Percentiles rank a stretch among this genome's conserved stretches.
phyloP scores from a whole-genome alignment of 2,797 vertebrate species.

The Characodon lateralis region DNA sequence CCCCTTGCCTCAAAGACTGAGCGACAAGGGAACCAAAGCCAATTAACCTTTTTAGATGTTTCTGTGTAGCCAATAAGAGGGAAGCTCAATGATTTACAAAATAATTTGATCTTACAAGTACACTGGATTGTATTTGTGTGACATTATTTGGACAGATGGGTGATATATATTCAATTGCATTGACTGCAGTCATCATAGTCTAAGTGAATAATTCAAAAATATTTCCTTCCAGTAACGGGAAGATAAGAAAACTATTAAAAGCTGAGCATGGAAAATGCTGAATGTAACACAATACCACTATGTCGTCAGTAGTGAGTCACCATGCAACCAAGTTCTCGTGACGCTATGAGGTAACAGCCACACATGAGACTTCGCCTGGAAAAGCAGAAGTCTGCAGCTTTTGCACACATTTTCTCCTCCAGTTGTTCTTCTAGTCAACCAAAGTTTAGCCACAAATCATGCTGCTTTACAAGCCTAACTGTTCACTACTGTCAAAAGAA shows the following conservation, averaged over 20 bases:
- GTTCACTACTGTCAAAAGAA: neutral
- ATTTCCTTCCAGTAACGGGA: constrained; percentile 4
- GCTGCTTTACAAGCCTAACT: neutral
- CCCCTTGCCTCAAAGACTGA: constrained; percentile 58
- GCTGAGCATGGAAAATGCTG: neutral
- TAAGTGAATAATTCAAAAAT: constrained; percentile 4
- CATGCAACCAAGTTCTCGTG: constrained; percentile 31
- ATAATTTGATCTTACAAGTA: constrained; percentile 40
- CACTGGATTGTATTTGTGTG: constrained; percentile 22
- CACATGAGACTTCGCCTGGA: neutral
- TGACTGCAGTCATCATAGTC: constrained; percentile 32
- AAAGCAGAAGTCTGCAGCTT: constrained; percentile 32
- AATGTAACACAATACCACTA: constrained; percentile 16
- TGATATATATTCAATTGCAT: constrained; percentile 17
- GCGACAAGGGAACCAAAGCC: constrained; percentile 50
- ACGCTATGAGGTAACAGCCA: constrained; percentile 23
- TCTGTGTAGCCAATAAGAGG: constrained; percentile 66
- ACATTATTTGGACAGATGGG: constrained; percentile 22
- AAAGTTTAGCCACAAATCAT: constrained; percentile 1
- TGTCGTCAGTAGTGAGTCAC: constrained; percentile 22
- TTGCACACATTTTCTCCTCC: constrained; percentile 1
- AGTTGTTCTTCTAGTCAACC: neutral
- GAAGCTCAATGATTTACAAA: constrained; percentile 44
- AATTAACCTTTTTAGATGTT: constrained; percentile 72
- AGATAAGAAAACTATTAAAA: constrained; percentile 4